Evolutionary conservation across 2,797 vertebrate genomes (phyloP), one percentile per base, ranked within the genome.

Genomic region (Hozukius guyotensis): DNA sequence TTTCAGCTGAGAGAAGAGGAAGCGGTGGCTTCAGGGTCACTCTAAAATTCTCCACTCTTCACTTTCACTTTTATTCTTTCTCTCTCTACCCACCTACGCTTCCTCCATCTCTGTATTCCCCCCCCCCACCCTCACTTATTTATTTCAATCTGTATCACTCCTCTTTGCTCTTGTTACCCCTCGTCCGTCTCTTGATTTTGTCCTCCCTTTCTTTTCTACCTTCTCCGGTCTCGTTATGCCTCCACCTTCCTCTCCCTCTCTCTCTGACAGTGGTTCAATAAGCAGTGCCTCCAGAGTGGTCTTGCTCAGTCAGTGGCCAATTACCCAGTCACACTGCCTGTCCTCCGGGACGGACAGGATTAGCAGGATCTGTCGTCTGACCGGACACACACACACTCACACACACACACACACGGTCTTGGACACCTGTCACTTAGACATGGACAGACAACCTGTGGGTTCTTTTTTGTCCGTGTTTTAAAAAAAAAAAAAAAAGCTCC

Each of bases 221-320:
- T 62, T 64, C 71, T 61, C 65, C 67, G 18, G 61, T 65, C 86
- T 88, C n/a, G 78, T 87, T 80, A 88, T 68, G 38, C 84, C 76
- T 36, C 79, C 82, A 29, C 77, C 76, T 31, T 38, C 64, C 57
- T 24, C 77, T 60, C 55, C 4, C 77, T 57, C 71, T 80, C 77
- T 74, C 72, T 52, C 85, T 91, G 88, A 90, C 93, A 87, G 86
- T 78, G 89, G 84, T 91, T 94, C 92, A 92, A 93, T 93, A 92
- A 93, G 87, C 90, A 80, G 82, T 29, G 82, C 88, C 93, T 90
- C 89, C 87, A 87, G 91, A 92, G 90, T 91, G 86, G 87, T 86
- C 87, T 70, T 85, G 91, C 93, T 88, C 93, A 92, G 90, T 92
- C 92, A 93, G 91, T 88, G 93, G 93, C 92, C 94, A 94, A 94